These are phyloP conservation scores for Hypsopygia costalis DNA, from an alignment of 2,888 invertebrate genomes.

Conservation along the genomic window DNA sequence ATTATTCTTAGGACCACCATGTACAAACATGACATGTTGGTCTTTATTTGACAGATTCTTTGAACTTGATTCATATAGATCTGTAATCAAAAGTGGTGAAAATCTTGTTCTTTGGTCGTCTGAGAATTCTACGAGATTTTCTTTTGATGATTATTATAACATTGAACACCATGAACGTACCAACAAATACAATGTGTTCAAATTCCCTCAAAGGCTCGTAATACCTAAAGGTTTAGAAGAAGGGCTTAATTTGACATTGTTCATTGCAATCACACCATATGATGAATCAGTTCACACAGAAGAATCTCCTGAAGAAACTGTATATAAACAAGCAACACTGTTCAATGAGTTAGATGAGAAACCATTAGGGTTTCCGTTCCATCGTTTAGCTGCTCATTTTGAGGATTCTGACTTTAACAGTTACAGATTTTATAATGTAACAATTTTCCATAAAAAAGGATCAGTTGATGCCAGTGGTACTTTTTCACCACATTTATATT, in stretches of 20 bases:
- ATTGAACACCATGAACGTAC: slow-evolving; percentile 22
- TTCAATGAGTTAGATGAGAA: slow-evolving; percentile 39
- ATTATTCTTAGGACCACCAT: slow-evolving; percentile 61
- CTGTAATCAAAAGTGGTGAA: slow-evolving; percentile 40
- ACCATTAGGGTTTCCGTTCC: slow-evolving; percentile 68
- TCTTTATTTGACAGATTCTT: slow-evolving; percentile 45
- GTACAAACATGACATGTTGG: slow-evolving; percentile 44
- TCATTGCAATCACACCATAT: slow-evolving; percentile 49
- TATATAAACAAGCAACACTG: slow-evolving; percentile 1
- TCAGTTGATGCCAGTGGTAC: slow-evolving; percentile 31
- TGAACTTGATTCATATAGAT: slow-evolving; percentile 50
- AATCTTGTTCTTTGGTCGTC: slow-evolving; percentile 53
- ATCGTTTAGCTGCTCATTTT: slow-evolving; percentile 39
- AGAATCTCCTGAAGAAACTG: slow-evolving; percentile 20
- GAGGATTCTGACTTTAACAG: slow-evolving; percentile 36
- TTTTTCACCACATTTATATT: slow-evolving; percentile 53
- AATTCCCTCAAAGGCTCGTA: slow-evolving; percentile 57
- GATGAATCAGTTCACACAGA: slow-evolving; percentile 23
- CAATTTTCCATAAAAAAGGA: slow-evolving; percentile 49
- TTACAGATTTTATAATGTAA: slow-evolving; percentile 58
- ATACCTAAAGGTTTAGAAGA: slow-evolving; percentile 55
- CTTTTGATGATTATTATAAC: slow-evolving; percentile 46
- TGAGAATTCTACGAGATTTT: slow-evolving; percentile 38
- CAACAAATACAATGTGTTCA: slow-evolving; percentile 49
- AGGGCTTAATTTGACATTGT: slow-evolving; percentile 60